These are phyloP conservation scores for Ibycter americanus DNA, from an alignment of 2,797 vertebrate species.

Conservation along the genomic window DNA sequence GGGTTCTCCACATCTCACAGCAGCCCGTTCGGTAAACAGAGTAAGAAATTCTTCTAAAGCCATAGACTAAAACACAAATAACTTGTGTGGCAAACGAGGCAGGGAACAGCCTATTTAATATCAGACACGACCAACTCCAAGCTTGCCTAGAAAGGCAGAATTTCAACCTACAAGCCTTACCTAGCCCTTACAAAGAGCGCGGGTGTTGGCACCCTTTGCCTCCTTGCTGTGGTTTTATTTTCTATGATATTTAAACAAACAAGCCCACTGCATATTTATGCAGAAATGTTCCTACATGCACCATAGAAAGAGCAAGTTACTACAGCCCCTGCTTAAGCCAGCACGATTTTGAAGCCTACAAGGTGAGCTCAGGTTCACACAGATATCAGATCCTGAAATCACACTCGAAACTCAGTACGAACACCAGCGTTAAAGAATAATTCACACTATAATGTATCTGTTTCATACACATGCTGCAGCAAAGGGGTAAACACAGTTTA, in stretches of 20 bases:
- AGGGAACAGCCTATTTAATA: neutral
- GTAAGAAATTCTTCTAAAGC: neutral
- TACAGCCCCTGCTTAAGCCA: slow-evolving; percentile 34
- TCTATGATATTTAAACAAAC: slow-evolving; percentile 30
- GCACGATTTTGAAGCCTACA: neutral
- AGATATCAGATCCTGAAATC: neutral
- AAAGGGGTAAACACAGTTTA: slow-evolving; percentile 19
- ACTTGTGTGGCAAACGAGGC: neutral
- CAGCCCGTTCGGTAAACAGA: neutral
- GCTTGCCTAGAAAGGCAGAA: neutral
- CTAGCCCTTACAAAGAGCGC: neutral
- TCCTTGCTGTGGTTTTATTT: neutral
- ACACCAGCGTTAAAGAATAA: rapidly evolving
- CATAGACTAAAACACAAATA: neutral
- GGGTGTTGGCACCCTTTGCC: slow-evolving; percentile 4
- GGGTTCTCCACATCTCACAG: neutral
- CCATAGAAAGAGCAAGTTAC: neutral
- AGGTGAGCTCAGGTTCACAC: slow-evolving; percentile 23
- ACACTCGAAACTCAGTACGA: neutral
- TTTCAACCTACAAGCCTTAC: neutral
- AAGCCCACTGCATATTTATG: slow-evolving; percentile 43
- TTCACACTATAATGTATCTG: neutral
- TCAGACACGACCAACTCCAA: neutral
- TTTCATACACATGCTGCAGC: neutral
- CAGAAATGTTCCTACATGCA: slow-evolving; percentile 37